A percentile compares a stretch with the other conserved stretches of the same genome.
These are phyloP conservation scores for Myopa testacea DNA, from an alignment of 2,888 invertebrate species.

Conservation along the genomic window DNA sequence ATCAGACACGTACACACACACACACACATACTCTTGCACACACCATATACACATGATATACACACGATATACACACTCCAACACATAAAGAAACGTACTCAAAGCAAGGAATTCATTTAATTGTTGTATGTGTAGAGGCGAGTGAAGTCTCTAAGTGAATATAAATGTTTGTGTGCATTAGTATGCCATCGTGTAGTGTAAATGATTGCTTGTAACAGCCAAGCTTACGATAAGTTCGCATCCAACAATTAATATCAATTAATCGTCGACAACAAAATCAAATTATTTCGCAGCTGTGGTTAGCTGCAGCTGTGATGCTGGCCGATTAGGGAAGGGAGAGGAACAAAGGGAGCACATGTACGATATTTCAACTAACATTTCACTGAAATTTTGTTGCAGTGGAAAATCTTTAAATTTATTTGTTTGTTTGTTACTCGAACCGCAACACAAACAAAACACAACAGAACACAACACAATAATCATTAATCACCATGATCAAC, in stretches of 20 bases:
- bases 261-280: constrained; percentile 51
- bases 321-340: too few relatives aligned
- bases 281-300: constrained; percentile 28
- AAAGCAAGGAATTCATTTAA: neutral
- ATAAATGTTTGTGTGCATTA: constrained; percentile 1
- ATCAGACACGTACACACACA: neutral
- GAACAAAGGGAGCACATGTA: too few relatives aligned
- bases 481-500: too few relatives aligned
- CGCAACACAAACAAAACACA: too few relatives aligned
- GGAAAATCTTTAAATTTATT: too few relatives aligned
- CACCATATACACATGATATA: neutral
- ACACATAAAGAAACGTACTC: neutral
- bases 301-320: neutral
- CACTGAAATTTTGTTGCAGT: too few relatives aligned
- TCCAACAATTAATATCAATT: constrained; percentile 61
- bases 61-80: neutral
- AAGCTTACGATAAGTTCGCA: constrained; percentile 59
- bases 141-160: neutral
- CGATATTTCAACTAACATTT: too few relatives aligned
- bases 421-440: too few relatives aligned
- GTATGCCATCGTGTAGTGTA: neutral
- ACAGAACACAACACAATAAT: too few relatives aligned
- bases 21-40: neutral
- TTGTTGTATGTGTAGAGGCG: neutral
- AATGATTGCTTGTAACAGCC: constrained; percentile 33